Conservation (phyloP, 2,113 vertebrate genomes). For the Pangasianodon hypophthalmus region DNA sequence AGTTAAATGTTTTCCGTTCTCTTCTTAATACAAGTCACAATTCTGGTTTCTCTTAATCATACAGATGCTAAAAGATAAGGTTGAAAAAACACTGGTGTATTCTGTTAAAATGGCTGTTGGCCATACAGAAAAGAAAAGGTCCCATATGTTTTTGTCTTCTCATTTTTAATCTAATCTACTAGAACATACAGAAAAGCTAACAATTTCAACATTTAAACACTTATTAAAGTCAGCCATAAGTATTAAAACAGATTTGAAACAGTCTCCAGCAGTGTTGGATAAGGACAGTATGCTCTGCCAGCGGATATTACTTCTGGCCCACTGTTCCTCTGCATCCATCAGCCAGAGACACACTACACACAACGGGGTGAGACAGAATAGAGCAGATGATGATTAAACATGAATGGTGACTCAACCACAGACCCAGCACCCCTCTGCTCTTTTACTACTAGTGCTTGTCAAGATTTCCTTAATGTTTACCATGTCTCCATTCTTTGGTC, state of each 20-base stretch:
- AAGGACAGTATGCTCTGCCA: conserved; percentile 8
- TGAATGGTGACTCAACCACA: background rate
- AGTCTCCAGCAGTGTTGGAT: background rate
- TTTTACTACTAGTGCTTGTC: background rate
- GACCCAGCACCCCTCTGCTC: background rate
- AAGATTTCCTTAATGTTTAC: conserved; percentile 1
- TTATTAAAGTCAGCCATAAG: background rate
- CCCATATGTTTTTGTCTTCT: background rate
- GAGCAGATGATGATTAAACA: conserved; percentile 37
- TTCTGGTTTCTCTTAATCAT: background rate
- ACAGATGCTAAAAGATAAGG: background rate
- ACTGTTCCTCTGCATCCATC: conserved; percentile 33
- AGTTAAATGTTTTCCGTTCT: background rate
- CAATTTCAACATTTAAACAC: background rate
- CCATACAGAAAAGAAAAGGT: background rate
- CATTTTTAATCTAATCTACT: background rate
- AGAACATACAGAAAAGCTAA: background rate
- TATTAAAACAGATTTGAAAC: conserved; percentile 11
- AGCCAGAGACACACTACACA: conserved; percentile 11
- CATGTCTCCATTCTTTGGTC: conserved; percentile 13
- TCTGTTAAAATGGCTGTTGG: background rate
- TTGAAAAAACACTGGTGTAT: background rate
- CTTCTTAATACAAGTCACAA: background rate
- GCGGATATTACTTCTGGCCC: conserved; percentile 36
- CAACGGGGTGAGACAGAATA: background rate